Conservation (phyloP, 2,888 invertebrate species). For the Sarcophaga variegata region DNA sequence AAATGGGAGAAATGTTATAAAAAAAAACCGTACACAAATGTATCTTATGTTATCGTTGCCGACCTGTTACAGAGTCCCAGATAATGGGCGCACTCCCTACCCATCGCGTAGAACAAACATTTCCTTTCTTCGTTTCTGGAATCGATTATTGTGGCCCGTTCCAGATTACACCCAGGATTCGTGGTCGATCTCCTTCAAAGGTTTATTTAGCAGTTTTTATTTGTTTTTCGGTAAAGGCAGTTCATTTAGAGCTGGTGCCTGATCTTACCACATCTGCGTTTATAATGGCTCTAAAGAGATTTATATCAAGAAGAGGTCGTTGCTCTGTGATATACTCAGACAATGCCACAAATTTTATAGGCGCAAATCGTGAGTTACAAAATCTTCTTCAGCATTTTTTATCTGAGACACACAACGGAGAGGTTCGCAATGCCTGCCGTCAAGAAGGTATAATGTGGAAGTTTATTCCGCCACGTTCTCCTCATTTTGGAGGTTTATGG, state of each 20-base stretch:
- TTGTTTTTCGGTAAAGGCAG: slow-evolving; percentile 36
- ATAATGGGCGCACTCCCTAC: slow-evolving; percentile 46
- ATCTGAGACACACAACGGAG: slow-evolving; percentile 44
- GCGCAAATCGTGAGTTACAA: slow-evolving; percentile 55
- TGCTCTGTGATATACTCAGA: slow-evolving; percentile 61
- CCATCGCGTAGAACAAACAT: slow-evolving; percentile 32
- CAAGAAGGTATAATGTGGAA: slow-evolving; percentile 59
- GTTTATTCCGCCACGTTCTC: slow-evolving; percentile 61
- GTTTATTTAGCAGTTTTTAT: slow-evolving; percentile 38
- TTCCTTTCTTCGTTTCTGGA: slow-evolving; percentile 36
- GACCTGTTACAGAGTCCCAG: slow-evolving; percentile 37
- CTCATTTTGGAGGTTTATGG: slow-evolving; percentile 64
- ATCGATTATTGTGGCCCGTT: slow-evolving; percentile 33
- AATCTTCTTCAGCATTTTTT: slow-evolving; percentile 40
- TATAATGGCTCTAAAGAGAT: slow-evolving; percentile 32
- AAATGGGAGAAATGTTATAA: slow-evolving; percentile 23
- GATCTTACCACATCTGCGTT: slow-evolving; percentile 33
- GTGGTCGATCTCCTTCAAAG: slow-evolving; percentile 18
- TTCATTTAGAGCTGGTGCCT: slow-evolving; percentile 39
- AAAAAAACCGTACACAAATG: slow-evolving; percentile 44
- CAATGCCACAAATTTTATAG: slow-evolving; percentile 65
- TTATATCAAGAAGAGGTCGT: slow-evolving; percentile 54
- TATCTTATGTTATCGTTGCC: slow-evolving; percentile 49
- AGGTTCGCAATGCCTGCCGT: slow-evolving; percentile 22
- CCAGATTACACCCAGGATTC: background rate